These are phyloP conservation scores for Saxidomus purpurata DNA, from an alignment of 1,140 invertebrate genomes.

Conservation along the genomic window DNA sequence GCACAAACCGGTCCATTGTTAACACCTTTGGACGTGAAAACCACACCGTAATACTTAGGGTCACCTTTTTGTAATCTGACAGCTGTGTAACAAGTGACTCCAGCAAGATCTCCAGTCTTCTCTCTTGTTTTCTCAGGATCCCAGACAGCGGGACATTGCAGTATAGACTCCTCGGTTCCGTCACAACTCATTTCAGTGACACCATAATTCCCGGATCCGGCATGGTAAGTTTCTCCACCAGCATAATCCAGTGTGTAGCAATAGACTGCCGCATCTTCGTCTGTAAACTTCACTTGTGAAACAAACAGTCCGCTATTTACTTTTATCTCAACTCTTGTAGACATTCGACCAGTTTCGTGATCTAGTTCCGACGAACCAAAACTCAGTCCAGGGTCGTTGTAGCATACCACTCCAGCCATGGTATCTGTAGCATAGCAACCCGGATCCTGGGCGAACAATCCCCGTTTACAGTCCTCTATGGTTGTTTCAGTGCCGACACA, in stretches of 20 bases:
- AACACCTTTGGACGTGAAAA: conserved; percentile 2
- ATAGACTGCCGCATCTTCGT: conserved; percentile 43
- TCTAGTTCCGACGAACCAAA: not conserved
- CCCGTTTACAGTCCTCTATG: conserved; percentile 16
- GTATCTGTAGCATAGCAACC: conserved; percentile 38
- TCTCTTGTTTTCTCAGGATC: conserved; percentile 42
- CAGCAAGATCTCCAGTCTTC: not conserved
- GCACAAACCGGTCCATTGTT: conserved; percentile 26
- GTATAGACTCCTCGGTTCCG: conserved; percentile 27
- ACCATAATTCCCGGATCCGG: conserved; percentile 17
- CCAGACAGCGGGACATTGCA: conserved; percentile 52
- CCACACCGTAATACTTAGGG: conserved; percentile 37
- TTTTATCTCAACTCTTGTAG: not conserved
- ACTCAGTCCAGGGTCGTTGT: not conserved
- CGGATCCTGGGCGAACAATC: conserved; percentile 4
- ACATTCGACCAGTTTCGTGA: conserved; percentile 17
- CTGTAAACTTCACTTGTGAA: not conserved
- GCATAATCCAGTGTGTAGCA: conserved; percentile 43
- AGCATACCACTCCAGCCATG: conserved; percentile 55
- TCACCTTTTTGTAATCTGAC: conserved; percentile 36
- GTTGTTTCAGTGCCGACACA: conserved; percentile 31
- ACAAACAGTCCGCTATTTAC: conserved; percentile 5
- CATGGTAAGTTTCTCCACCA: conserved; percentile 11
- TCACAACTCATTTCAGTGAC: conserved; percentile 30
- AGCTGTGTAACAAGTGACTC: conserved; percentile 45